Base-by-base conservation (phyloP, 2,797 vertebrate genomes). In the Melanogrammus aeglefinus region DNA sequence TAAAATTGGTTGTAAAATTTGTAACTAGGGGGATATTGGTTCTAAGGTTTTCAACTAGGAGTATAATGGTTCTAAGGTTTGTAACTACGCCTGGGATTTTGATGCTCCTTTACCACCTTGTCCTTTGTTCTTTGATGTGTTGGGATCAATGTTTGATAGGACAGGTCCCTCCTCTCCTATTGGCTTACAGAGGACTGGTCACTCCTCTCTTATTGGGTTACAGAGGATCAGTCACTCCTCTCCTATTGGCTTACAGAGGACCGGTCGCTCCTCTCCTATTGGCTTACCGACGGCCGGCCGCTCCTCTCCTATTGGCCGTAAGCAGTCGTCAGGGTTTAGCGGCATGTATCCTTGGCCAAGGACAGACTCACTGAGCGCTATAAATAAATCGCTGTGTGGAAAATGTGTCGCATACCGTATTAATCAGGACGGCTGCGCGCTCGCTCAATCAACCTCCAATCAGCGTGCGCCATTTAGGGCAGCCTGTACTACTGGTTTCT, bases 271-370 rank as follows among this genome's bases (percentile, higher is more conserved):
- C 51, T 63, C 51, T 63, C 51, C 21, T n/a, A 63, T 63, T 63
- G 51, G 51, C 51, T 3, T 63, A 14, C 4, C 8, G 21, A n/a
- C 16, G 13, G 21, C 51, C 21, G 51, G 51, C 4, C 18, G 51
- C 18, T 24, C 51, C 51, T 63, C 51, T 63, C 51, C 51, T 14
- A 63, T 63, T 63, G 51, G 51, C 21, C 51, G 21, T n/a, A 6
- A 14, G 21, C 47, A 4, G 69, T 18, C 36, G 12, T 33, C 36
- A 10, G 75, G 75, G 27, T 76, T 41, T 29, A 76, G 24, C 8
- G 24, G 66, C 38, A 76, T 71, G 66, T 63, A 35, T 36, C 75
- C 75, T 71, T 71, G 75, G 27, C 29, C 75, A 76, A 76, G 75
- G 75, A 29, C 75, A 57, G 6, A 63, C 24, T 27, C 35, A 41